phyloP scores from a whole-genome alignment of 2,113 vertebrate genomes.

The Cairina moschata region DNA sequence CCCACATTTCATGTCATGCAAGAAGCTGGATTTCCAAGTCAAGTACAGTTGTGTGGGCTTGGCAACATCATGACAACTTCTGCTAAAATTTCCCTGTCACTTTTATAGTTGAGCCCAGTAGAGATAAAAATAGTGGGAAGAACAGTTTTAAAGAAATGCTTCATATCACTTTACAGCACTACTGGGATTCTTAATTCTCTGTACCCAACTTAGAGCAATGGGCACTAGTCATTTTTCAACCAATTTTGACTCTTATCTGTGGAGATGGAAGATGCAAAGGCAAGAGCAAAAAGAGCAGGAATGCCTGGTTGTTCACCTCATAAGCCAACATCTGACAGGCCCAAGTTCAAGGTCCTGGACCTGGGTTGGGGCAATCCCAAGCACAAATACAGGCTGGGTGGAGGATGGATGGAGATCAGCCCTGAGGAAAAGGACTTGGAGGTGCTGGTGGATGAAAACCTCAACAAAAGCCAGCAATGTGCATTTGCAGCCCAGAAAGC shows the following conservation, averaged over 20 bases:
- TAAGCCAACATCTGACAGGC: background rate
- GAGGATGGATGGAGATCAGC: background rate
- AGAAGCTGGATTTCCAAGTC: constrained; percentile 20
- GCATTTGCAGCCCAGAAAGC: background rate
- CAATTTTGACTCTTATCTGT: background rate
- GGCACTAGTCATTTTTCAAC: background rate
- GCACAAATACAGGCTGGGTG: background rate
- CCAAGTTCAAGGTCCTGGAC: background rate
- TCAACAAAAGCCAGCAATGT: background rate
- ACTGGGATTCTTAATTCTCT: background rate
- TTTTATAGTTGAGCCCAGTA: background rate
- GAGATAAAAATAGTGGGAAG: background rate
- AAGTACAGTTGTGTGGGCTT: background rate
- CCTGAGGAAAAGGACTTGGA: background rate
- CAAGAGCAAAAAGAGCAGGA: background rate
- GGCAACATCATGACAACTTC: background rate
- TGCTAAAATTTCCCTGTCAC: background rate
- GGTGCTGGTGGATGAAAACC: no score
- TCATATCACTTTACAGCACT: background rate
- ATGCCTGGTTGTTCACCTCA: background rate
- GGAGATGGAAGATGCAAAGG: background rate
- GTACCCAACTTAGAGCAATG: background rate
- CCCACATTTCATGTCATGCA: constrained; percentile 9
- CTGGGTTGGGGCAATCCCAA: background rate
- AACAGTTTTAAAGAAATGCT: background rate